Evolutionary conservation across 2,113 vertebrate species (phyloP).

Genomic region (Anthoscopus minutus): DNA sequence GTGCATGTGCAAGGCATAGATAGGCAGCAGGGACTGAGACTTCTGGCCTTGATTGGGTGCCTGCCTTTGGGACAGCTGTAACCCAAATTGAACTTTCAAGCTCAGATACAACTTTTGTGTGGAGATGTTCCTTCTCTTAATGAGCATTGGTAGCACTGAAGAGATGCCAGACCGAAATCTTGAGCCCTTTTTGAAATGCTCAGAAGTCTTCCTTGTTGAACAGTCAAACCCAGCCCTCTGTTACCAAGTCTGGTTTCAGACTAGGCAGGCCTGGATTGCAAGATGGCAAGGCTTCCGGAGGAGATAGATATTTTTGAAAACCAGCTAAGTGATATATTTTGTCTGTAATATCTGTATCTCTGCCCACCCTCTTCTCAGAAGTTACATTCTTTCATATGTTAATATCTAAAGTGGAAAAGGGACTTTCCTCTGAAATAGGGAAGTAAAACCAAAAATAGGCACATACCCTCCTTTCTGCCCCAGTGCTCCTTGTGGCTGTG

Average conservation of each 20-base stretch:
- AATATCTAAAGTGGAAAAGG: background rate
- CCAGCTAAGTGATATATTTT: background rate
- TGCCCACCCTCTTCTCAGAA: background rate
- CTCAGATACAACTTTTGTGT: background rate
- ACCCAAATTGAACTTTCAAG: background rate
- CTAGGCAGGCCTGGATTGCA: background rate
- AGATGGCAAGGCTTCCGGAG: background rate
- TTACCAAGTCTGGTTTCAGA: background rate
- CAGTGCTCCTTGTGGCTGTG: background rate
- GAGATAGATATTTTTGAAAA: background rate
- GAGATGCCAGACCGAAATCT: background rate
- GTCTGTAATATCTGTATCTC: background rate
- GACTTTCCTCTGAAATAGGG: background rate
- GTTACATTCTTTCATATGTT: background rate
- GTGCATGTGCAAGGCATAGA: background rate
- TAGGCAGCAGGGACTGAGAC: background rate
- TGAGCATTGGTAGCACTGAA: background rate
- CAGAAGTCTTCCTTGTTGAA: background rate
- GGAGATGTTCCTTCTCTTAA: background rate
- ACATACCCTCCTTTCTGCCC: rapidly evolving
- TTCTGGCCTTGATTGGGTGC: background rate
- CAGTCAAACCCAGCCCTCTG: background rate
- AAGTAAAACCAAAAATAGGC: background rate
- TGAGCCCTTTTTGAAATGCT: background rate
- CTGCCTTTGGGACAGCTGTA: background rate